A percentile compares a stretch with the other conserved stretches of the same genome.
Conservation (phyloP, 2,888 invertebrate genomes). For the Eupithecia abbreviata region DNA sequence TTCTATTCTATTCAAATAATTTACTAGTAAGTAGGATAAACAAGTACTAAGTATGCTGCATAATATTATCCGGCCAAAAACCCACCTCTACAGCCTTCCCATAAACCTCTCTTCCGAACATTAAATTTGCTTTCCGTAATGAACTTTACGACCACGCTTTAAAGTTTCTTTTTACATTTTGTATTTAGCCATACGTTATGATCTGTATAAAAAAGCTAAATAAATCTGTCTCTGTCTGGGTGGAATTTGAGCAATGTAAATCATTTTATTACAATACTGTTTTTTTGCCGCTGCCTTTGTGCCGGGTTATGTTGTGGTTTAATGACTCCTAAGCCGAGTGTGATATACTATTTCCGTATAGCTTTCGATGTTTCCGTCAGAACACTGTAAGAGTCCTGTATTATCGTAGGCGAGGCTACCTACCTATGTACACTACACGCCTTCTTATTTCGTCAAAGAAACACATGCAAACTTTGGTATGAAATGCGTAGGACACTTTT, state of each 20-base stretch:
- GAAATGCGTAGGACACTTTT: neutral
- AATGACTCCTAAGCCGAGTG: slow-evolving; percentile 49
- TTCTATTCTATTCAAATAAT: neutral
- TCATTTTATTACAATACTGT: slow-evolving; percentile 79
- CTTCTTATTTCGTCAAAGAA: neutral
- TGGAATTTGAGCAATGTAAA: slow-evolving; percentile 81
- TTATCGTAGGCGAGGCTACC: neutral
- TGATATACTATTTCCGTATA: slow-evolving; percentile 42
- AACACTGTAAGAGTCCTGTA: neutral
- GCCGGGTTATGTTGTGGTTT: slow-evolving; percentile 66
- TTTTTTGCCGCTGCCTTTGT: slow-evolving; percentile 71
- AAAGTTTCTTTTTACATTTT: slow-evolving; percentile 62
- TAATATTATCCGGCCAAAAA: slow-evolving; percentile 22
- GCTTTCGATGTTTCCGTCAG: slow-evolving; percentile 5
- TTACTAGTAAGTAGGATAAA: neutral
- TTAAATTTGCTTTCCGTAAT: slow-evolving; percentile 67
- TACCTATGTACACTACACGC: neutral
- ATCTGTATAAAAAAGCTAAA: slow-evolving; percentile 77
- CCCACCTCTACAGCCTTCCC: slow-evolving; percentile 44
- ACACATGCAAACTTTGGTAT: neutral
- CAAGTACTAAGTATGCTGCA: neutral
- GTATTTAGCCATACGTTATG: slow-evolving; percentile 79
- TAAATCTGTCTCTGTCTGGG: slow-evolving; percentile 77
- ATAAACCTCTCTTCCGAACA: slow-evolving; percentile 66
- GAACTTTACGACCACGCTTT: slow-evolving; percentile 64